Evolutionary conservation across 2,888 invertebrate genomes (phyloP), one percentile per base, ranked within the genome.

Genomic region (Notodonta dromedarius): DNA sequence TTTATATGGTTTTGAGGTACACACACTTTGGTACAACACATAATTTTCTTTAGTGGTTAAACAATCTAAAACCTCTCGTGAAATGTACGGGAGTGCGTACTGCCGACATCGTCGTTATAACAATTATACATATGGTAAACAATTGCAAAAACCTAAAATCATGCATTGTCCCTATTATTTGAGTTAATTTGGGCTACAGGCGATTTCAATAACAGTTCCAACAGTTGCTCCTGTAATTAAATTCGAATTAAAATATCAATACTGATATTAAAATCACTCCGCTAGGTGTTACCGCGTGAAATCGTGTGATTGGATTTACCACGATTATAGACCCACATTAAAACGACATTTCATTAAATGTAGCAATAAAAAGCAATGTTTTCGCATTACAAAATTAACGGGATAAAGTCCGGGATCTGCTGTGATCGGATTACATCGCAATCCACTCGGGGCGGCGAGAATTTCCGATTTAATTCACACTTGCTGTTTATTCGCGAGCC

Each of bases 381-480:
- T 60, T 70, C 63, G 69, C 64, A 70, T 70, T 64, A 77, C 61
- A 64, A 73, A 65, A 75, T 70, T 75, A 75, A 53, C 46, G 59
- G 66, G 64, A 69, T 68, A 67, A 67, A 69, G 68, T 66, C 51
- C 51, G 32, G 67, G 67, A 69, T 70, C 71, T 60, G 69, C 65
- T 67, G 63, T 67, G 66, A 77, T 71, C 66, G 77, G 78, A 78
- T 81, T 76, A 76, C 78, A 74, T 62, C 67, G 69, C 71, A 73
- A 73, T 76, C 71, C 74, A 71, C 74, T 77, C 66, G 67, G 70
- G 62, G 65, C 66, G 71, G 62, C 71, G 73, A 67, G 65, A 63
- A 67, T 69, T 71, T 56, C 62, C 56, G 60, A 58, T 76, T 70
- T 73, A 73, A 70, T 74, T 75, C 71, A 70, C 71, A 69, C 69